phyloP scores from a whole-genome alignment of 2,113 vertebrate species.

The Halichoerus grypus region DNA sequence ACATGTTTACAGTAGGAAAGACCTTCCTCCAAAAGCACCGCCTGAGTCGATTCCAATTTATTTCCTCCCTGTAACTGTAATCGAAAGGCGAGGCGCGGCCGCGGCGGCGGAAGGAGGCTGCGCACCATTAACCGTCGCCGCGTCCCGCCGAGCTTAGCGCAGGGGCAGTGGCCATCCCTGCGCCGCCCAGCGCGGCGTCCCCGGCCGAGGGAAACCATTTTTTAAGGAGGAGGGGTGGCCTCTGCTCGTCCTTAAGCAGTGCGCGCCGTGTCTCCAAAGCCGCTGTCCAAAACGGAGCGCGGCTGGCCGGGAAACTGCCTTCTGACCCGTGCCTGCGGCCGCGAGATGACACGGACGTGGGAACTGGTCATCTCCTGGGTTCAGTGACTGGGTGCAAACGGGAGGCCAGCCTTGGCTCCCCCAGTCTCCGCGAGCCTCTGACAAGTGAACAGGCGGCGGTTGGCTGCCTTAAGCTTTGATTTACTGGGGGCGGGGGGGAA shows the following conservation, averaged over 20 bases:
- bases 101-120: not conserved
- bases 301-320: not conserved
- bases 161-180: not conserved
- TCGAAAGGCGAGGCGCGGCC: not conserved
- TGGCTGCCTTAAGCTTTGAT: not conserved
- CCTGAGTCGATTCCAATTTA: not conserved
- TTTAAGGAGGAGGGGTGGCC: not conserved
- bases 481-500: not conserved
- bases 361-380: not conserved
- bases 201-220: not conserved
- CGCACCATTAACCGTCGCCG: not conserved
- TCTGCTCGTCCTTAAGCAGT: not conserved
- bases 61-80: conserved; percentile 46
- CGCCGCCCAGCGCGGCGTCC: not conserved
- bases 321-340: accelerated
- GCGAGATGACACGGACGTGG: not conserved
- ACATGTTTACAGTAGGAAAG: conserved; percentile 61
- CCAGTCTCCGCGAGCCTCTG: not conserved
- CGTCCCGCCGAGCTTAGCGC: accelerated
- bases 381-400: not conserved
- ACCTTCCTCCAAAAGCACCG: conserved; percentile 27
- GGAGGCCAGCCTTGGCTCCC: not conserved
- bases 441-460: not conserved
- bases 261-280: not conserved
- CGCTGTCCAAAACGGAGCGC: not conserved